A percentile compares a stretch with the other conserved stretches of the same genome.
Conservation (phyloP, 2,113 vertebrate species). For the Camelus bactrianus region DNA sequence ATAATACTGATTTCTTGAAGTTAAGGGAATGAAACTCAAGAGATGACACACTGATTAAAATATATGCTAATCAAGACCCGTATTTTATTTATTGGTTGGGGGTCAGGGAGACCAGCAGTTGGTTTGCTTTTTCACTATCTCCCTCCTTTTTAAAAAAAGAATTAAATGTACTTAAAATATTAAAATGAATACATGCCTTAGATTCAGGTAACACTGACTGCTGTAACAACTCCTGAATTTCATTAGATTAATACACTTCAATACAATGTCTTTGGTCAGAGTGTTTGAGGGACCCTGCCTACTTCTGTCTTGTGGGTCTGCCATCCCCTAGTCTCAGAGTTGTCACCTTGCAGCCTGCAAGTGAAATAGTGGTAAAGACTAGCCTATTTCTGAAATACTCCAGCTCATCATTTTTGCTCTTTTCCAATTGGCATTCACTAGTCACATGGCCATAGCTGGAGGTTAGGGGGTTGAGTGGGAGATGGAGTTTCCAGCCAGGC, state of each 20-base stretch:
- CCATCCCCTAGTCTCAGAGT: neutral
- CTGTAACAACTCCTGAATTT: neutral
- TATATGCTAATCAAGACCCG: neutral
- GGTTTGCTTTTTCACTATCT: neutral
- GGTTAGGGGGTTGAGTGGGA: neutral
- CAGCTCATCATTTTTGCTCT: neutral
- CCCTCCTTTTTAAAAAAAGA: neutral
- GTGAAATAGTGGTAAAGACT: neutral
- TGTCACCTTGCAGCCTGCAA: neutral
- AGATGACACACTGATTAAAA: neutral
- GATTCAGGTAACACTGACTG: neutral
- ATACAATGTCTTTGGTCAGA: neutral
- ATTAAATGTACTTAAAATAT: constrained; percentile 8
- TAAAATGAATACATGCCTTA: neutral
- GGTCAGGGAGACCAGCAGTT: neutral
- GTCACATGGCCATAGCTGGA: neutral
- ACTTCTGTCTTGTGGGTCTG: neutral
- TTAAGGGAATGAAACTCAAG: neutral
- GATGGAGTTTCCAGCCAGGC: neutral
- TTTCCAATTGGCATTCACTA: neutral
- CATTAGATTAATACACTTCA: neutral
- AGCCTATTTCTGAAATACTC: neutral
- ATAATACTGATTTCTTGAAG: neutral
- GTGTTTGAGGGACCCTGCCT: neutral
- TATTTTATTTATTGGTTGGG: neutral